Conservation (phyloP, 2,888 invertebrate species). For the Polietes domitor region DNA sequence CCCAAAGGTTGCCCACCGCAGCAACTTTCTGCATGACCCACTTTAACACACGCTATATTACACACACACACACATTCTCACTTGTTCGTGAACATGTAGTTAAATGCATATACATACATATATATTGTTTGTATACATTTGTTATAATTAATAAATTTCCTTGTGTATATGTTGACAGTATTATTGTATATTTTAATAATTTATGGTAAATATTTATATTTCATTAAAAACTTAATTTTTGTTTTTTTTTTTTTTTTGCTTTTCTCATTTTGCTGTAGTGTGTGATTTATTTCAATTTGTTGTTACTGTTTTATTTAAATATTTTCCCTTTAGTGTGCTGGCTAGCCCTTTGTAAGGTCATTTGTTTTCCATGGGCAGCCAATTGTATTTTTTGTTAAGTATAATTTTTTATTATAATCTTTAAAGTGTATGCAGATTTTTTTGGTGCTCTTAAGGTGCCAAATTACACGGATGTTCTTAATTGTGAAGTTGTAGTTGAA, state of each 20-base stretch:
- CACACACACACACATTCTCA: not conserved
- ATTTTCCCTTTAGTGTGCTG: slow-evolving; percentile 22
- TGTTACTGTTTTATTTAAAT: slow-evolving; percentile 30
- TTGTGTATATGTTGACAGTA: slow-evolving; percentile 26
- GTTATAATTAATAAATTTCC: slow-evolving; percentile 39
- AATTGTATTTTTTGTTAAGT: slow-evolving; percentile 17
- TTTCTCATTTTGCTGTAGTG: slow-evolving; percentile 38
- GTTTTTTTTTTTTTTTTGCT: not conserved
- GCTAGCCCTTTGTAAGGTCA: slow-evolving; percentile 27
- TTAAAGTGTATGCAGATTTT: slow-evolving; percentile 43
- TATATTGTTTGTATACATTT: slow-evolving; percentile 27
- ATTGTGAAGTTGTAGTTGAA: slow-evolving; percentile 31
- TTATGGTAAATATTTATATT: slow-evolving; percentile 57
- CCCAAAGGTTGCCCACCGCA: too few relatives aligned
- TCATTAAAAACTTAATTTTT: slow-evolving; percentile 49
- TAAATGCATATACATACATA: slow-evolving; percentile 22
- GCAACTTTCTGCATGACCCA: too few relatives aligned
- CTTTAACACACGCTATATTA: not conserved
- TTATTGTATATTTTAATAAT: slow-evolving; percentile 37
- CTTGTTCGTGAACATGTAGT: too few relatives aligned
- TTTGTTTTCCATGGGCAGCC: slow-evolving; percentile 23
- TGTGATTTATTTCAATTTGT: slow-evolving; percentile 45
- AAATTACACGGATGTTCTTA: slow-evolving; percentile 62
- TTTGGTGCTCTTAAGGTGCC: slow-evolving; percentile 61
- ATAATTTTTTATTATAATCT: slow-evolving; percentile 32